These are phyloP conservation scores for Leptinotarsa rubiginosa DNA, from an alignment of 2,888 invertebrate species.

Conservation along the genomic window DNA sequence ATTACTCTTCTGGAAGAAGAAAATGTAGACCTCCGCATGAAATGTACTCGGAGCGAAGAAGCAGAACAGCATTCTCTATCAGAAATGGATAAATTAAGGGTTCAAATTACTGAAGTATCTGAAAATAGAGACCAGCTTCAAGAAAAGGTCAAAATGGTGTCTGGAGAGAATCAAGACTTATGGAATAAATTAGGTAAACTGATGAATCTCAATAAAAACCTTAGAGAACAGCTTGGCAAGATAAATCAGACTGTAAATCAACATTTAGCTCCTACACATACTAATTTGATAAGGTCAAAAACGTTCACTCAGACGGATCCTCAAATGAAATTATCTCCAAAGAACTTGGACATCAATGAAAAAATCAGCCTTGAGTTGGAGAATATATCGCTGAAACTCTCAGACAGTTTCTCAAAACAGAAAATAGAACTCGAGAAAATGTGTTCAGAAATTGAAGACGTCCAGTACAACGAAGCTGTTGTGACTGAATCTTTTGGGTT, in stretches of 20 bases:
- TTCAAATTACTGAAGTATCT: conserved; percentile 73
- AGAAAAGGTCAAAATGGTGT: conserved; percentile 84
- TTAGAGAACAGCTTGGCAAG: conserved; percentile 68
- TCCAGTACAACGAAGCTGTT: conserved; percentile 71
- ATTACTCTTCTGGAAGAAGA: conserved; percentile 80
- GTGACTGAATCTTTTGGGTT: conserved; percentile 75
- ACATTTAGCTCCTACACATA: conserved; percentile 61
- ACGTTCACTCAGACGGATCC: conserved; percentile 79
- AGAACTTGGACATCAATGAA: conserved; percentile 65
- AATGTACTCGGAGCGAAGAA: conserved; percentile 57
- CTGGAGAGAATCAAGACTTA: conserved; percentile 82
- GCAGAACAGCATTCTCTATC: conserved; percentile 49
- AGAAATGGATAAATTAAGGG: conserved; percentile 52
- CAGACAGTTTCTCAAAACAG: conserved; percentile 77
- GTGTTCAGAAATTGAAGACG: conserved; percentile 76
- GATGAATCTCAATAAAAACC: conserved; percentile 71
- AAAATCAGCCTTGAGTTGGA: conserved; percentile 78
- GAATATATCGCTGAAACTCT: conserved; percentile 80
- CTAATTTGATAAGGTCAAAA: conserved; percentile 65
- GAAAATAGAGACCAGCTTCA: conserved; percentile 82
- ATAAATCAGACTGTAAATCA: conserved; percentile 69
- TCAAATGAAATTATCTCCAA: conserved; percentile 69
- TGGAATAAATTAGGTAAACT: conserved; percentile 80
- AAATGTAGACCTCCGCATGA: conserved; percentile 74
- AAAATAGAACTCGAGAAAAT: conserved; percentile 77